Evolutionary conservation across 2,888 invertebrate genomes (phyloP).

Genomic region (Bellardia pandia): DNA sequence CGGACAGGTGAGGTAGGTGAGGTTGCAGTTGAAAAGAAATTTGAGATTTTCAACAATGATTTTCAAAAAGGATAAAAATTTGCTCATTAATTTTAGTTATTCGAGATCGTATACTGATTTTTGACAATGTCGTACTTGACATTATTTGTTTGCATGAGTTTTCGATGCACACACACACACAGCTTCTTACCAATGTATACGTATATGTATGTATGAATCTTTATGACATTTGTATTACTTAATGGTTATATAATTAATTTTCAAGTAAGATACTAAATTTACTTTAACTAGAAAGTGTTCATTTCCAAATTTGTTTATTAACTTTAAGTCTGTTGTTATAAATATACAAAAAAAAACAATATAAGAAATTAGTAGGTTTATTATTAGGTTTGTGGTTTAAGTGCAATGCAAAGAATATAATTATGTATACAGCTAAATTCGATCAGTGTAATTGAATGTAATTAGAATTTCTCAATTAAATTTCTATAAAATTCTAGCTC

Average conservation of each 20-base stretch:
- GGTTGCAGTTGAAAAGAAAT: slow-evolving; percentile 59
- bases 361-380: too few relatives aligned
- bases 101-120: slow-evolving; percentile 52
- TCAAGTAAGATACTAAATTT: slow-evolving; percentile 17
- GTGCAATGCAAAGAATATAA: too few relatives aligned
- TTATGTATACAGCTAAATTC: too few relatives aligned
- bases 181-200: background rate
- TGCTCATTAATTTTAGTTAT: slow-evolving; percentile 65
- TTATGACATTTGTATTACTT: slow-evolving; percentile 51
- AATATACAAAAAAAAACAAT: too few relatives aligned
- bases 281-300: background rate
- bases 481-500: too few relatives aligned
- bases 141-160: slow-evolving; percentile 32
- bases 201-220: background rate
- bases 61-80: slow-evolving; percentile 57
- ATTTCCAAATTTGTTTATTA: too few relatives aligned
- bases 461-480: too few relatives aligned
- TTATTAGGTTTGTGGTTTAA: too few relatives aligned
- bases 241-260: slow-evolving; percentile 64
- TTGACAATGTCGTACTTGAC: slow-evolving; percentile 66
- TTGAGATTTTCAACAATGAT: slow-evolving; percentile 69
- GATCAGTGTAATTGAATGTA: too few relatives aligned
- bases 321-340: too few relatives aligned
- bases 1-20: slow-evolving; percentile 61
- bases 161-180: background rate